Conservation (phyloP, 1,140 invertebrate species). For the Temnothorax curvispinosus region DNA sequence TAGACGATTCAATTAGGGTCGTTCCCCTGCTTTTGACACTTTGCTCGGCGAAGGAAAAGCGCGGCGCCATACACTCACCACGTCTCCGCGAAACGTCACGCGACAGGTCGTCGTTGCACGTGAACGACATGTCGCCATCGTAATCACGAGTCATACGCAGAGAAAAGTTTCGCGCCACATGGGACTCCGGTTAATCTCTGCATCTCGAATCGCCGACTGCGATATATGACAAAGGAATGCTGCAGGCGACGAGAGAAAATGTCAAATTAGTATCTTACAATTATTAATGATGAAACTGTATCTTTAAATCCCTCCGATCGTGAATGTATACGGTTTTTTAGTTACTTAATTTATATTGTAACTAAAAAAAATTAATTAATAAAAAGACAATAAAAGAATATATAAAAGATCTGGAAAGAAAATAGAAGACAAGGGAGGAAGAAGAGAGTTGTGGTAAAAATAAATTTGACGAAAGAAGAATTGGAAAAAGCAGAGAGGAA, state of each 20-base stretch:
- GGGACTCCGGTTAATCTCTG: not conserved
- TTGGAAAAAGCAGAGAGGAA: no score
- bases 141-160: constrained; percentile 55
- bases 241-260: not conserved
- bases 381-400: no score
- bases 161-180: constrained; percentile 47
- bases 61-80: not conserved
- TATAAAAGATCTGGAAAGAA: no score
- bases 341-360: not conserved
- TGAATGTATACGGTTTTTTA: not conserved
- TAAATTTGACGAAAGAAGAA: no score
- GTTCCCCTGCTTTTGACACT: constrained; percentile 65
- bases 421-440: no score
- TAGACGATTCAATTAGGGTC: constrained; percentile 65
- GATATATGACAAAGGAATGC: not conserved
- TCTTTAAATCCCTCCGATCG: not conserved
- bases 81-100: constrained; percentile 40
- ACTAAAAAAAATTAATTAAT: not conserved
- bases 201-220: constrained; percentile 18
- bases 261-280: not conserved
- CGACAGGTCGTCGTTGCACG: constrained; percentile 33
- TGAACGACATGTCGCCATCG: constrained; percentile 42
- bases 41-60: constrained; percentile 52
- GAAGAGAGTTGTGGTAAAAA: no score
- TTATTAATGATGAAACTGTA: not conserved